Evolutionary conservation across 2,888 invertebrate genomes (phyloP).

Genomic region (Metalampra italica): DNA sequence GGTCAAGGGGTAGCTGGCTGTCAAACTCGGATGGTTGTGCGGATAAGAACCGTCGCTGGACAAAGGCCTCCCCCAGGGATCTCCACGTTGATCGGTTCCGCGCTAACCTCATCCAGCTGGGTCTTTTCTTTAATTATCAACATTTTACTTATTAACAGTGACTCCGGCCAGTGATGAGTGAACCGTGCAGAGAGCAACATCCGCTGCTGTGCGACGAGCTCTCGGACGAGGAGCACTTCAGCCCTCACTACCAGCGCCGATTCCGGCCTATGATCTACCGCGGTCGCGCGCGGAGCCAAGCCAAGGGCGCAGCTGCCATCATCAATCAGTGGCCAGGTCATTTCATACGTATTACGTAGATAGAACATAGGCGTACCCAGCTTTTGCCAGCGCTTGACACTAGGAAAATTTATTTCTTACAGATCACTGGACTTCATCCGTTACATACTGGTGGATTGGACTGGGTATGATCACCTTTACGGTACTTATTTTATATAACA

Average conservation of each 20-base stretch:
- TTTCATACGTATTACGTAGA: too few species aligned
- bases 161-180: conserved; percentile 56
- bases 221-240: conserved; percentile 52
- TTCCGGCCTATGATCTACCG: conserved; percentile 29
- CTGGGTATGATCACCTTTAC: conserved; percentile 56
- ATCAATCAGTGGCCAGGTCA: conserved; percentile 63
- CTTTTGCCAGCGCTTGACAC: too few species aligned
- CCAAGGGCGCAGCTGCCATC: conserved; percentile 57
- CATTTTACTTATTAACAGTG: conserved; percentile 15
- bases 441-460: conserved; percentile 60
- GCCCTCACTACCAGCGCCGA: conserved; percentile 34
- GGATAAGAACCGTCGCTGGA: too few species aligned
- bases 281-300: conserved; percentile 39
- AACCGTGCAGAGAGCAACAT: conserved; percentile 46
- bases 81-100: too few species aligned
- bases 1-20: too few species aligned
- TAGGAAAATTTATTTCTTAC: conserved; percentile 25
- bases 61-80: too few species aligned
- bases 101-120: too few species aligned
- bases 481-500: conserved; percentile 58
- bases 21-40: too few species aligned
- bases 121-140: too few species aligned
- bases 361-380: too few species aligned
- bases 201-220: conserved; percentile 56
- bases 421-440: conserved; percentile 59